Base-by-base conservation (phyloP, 2,888 invertebrate species). In the Athripsodes cinereus region DNA sequence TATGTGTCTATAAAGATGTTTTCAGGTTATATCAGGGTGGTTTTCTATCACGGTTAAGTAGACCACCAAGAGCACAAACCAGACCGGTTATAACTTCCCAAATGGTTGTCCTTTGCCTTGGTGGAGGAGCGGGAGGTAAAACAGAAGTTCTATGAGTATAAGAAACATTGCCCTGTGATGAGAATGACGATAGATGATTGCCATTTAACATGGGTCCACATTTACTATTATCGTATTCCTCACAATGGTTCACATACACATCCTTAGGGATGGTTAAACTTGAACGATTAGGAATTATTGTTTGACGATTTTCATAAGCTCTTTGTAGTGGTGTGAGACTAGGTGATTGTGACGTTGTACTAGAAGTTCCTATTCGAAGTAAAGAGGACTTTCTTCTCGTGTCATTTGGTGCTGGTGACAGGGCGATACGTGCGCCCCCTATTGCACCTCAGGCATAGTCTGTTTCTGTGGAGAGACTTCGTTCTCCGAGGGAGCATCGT, bases 391-490 rank as follows among this genome's bases (percentile, higher is more conserved):
- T 48, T 19, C 21, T 19, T 19, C 19, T 48, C 2, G 21, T 21
- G 6, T 19, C 48, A 10, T 6, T 18, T 5, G 8, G 46, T 11
- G 46, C 46, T 22, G 50, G 50, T n/a, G 26, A 22, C 11, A n/a
- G 26, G n/a, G 22, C 16, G 47, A 47, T 47, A n/a, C 20, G 11
- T 34, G 54, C 31, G 64, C 19, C 62, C 64, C 1, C 62, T 61
- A 70, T 70, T 69, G 73, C 72, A 70, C 72, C 78, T 85, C 83
- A 86, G 80, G 86, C 86, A 72, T 86, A 86, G 76, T 86, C 86
- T 62, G 86, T 86, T 72, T 86, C 86, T 48, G 86, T 86, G 50
- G 86, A 86, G 55, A 82, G 76, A 59, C 80, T 80, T 58, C 83
- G 78, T 70, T 82, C 82, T 40, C 70, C 69, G 31, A 80, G 75